phyloP scores from a whole-genome alignment of 2,797 vertebrate species.

The Phylloscopus collybita region DNA sequence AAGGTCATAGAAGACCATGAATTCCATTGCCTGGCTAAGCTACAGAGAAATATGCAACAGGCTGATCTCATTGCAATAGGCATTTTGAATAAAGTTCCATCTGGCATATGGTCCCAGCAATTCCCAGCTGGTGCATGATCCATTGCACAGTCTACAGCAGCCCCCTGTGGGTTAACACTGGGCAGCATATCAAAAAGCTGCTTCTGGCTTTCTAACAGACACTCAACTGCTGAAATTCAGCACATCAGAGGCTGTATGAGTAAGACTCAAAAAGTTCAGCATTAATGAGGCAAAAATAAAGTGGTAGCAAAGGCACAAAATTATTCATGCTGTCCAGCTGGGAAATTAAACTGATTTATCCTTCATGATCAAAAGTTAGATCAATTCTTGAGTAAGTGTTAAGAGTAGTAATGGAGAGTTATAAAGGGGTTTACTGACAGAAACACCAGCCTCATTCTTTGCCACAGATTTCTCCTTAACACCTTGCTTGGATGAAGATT shows the following conservation, averaged over 20 bases:
- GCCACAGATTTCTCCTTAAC: not conserved
- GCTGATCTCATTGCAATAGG: not conserved
- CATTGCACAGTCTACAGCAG: conserved; percentile 26
- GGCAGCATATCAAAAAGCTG: conserved; percentile 30
- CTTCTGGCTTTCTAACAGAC: conserved; percentile 1
- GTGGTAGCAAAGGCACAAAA: not conserved
- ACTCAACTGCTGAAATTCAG: not conserved
- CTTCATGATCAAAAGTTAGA: not conserved
- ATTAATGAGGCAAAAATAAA: not conserved
- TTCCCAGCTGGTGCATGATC: conserved; percentile 34
- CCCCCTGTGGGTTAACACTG: conserved; percentile 11
- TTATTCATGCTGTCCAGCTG: not conserved
- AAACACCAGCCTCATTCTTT: not conserved
- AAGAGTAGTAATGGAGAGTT: not conserved
- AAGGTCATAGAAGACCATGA: not conserved
- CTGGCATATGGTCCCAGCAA: conserved; percentile 28
- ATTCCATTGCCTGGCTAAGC: not conserved
- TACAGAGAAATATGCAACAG: conserved; percentile 25
- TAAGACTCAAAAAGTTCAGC: not conserved
- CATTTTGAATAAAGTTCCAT: conserved; percentile 5
- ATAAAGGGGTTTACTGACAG: not conserved
- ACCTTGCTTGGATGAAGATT: not conserved
- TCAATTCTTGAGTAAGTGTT: not conserved
- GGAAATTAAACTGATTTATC: not conserved
- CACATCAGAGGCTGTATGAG: not conserved